Evolutionary conservation across 2,113 vertebrate genomes (phyloP).

Genomic region (Heliornis fulica): DNA sequence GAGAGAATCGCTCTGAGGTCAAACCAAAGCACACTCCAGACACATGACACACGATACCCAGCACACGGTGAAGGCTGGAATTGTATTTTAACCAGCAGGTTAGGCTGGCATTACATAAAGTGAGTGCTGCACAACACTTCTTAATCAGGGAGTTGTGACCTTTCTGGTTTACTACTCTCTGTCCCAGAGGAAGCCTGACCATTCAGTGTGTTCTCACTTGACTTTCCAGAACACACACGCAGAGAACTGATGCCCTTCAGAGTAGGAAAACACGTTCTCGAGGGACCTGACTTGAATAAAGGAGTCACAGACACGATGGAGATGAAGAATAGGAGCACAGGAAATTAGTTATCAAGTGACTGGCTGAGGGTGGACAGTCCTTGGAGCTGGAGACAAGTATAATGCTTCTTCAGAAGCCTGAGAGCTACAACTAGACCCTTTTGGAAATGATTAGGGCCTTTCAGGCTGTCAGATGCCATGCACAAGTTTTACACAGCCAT

Average conservation of each 20-base stretch:
- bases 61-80: neutral
- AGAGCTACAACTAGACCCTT: neutral
- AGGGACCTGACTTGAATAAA: neutral
- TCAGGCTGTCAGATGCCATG: neutral
- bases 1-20: neutral
- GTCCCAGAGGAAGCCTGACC: neutral
- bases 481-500: neutral
- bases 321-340: neutral
- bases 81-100: neutral
- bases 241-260: neutral
- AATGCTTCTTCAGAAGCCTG: neutral
- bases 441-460: neutral
- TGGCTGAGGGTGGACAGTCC: rapidly evolving
- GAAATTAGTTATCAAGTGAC: neutral
- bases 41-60: neutral
- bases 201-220: neutral
- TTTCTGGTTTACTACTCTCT: neutral
- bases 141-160: neutral
- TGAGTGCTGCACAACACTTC: neutral
- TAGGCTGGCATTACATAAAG: neutral
- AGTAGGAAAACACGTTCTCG: neutral
- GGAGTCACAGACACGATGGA: neutral
- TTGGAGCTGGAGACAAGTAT: neutral
- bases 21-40: neutral
- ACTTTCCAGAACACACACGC: neutral